These are phyloP conservation scores for Zapus hudsonius DNA, from an alignment of 2,113 vertebrate genomes.

Conservation along the genomic window DNA sequence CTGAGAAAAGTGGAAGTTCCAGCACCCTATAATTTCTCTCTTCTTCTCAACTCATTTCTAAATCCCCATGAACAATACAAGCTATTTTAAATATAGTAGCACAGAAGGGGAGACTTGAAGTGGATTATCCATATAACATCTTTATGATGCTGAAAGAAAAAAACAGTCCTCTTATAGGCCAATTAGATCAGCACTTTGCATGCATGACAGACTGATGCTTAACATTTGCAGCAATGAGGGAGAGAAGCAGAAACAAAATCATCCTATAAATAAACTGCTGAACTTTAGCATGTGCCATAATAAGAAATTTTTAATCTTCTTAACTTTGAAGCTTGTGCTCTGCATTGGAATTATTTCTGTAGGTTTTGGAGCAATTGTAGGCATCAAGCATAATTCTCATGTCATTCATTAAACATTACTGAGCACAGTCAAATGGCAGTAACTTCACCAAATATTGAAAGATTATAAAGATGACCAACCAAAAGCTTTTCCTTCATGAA, in stretches of 20 bases:
- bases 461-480: not conserved
- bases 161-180: conserved; percentile 17
- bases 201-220: conserved; percentile 57
- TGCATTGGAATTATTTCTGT: conserved; percentile 56
- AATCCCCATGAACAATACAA: conserved; percentile 47
- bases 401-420: not conserved
- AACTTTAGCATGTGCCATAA: conserved; percentile 58
- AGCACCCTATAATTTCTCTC: not conserved
- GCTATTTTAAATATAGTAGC: conserved; percentile 69
- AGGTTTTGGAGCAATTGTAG: not conserved
- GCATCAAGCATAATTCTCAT: not conserved
- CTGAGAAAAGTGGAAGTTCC: not conserved
- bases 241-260: conserved; percentile 53
- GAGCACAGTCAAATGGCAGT: not conserved
- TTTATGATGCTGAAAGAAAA: conserved; percentile 56
- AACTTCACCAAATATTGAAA: not conserved
- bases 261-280: conserved; percentile 68
- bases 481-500: conserved; percentile 21
- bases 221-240: conserved; percentile 65
- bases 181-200: conserved; percentile 70
- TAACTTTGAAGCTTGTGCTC: conserved; percentile 55
- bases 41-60: conserved; percentile 46
- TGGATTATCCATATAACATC: conserved; percentile 59
- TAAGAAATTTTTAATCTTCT: conserved; percentile 59
- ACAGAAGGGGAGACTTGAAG: conserved; percentile 60